phyloP scores from a whole-genome alignment of 1,140 invertebrate species.

The Colletes latitarsis region DNA sequence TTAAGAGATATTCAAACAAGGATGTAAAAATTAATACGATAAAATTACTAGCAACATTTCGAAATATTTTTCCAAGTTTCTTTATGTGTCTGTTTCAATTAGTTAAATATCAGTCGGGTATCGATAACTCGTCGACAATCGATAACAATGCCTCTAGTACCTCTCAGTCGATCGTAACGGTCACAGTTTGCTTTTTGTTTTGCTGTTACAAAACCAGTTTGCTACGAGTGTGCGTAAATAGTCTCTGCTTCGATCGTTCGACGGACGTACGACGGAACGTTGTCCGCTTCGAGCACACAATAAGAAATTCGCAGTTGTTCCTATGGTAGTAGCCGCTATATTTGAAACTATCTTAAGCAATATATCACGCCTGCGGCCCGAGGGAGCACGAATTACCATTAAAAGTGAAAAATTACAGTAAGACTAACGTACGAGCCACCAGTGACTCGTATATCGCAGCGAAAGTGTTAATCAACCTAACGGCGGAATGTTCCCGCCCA shows the following conservation, averaged over 20 bases:
- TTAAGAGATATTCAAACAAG: too few relatives aligned
- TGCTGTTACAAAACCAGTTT: neutral
- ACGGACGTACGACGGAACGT: neutral
- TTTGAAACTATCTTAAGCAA: neutral
- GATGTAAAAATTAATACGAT: too few relatives aligned
- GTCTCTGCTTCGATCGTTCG: neutral
- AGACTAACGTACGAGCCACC: conserved; percentile 9
- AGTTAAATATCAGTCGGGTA: too few relatives aligned
- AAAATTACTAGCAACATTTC: too few relatives aligned
- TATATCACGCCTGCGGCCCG: neutral
- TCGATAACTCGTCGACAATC: too few relatives aligned
- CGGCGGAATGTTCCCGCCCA: neutral
- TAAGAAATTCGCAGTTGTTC: neutral
- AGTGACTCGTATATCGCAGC: conserved; percentile 20
- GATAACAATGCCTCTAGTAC: too few relatives aligned
- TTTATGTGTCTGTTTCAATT: too few relatives aligned
- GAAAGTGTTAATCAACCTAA: conserved; percentile 44
- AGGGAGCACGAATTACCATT: conserved; percentile 12
- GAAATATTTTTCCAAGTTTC: too few relatives aligned
- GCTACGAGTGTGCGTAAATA: neutral
- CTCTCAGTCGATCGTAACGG: neutral
- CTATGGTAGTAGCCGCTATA: neutral
- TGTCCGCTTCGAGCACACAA: too few relatives aligned
- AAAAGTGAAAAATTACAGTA: conserved; percentile 27
- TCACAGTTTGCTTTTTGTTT: neutral